Evolutionary conservation across 2,113 vertebrate species (phyloP).

Genomic region (Tretioscincus oriximinensis): DNA sequence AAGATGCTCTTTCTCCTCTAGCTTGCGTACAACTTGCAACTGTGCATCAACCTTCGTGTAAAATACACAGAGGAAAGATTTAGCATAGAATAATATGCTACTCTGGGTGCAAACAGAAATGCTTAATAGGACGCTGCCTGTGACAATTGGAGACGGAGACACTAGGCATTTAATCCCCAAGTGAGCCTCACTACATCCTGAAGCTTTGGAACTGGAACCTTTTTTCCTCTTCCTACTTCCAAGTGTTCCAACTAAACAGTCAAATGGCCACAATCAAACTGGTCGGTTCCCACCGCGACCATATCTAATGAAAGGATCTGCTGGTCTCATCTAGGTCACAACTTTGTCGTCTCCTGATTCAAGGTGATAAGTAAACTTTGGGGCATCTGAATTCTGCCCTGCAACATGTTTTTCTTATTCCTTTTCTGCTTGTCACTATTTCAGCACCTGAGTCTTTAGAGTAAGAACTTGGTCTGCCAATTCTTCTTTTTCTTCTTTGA

Average conservation of each 20-base stretch:
- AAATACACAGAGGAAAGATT: not conserved
- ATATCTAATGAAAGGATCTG: no score
- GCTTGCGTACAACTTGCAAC: slow-evolving; percentile 91
- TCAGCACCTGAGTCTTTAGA: slow-evolving; percentile 89
- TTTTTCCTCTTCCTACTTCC: no score
- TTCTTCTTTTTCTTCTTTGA: slow-evolving; percentile 97
- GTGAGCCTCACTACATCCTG: not conserved
- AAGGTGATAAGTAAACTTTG: not conserved
- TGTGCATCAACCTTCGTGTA: slow-evolving; percentile 89
- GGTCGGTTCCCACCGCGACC: no score
- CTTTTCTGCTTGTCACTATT: not conserved
- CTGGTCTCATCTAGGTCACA: no score
- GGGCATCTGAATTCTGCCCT: not conserved
- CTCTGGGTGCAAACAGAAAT: no score
- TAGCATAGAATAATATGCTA: not conserved
- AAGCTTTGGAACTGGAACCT: no score
- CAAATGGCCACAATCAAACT: no score
- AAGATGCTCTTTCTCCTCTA: slow-evolving; percentile 97
- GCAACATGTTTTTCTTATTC: not conserved
- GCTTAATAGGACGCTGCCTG: no score
- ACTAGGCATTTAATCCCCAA: not conserved
- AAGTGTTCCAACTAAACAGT: no score
- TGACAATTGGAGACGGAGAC: no score
- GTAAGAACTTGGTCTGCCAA: slow-evolving; percentile 93
- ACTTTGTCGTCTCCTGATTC: not conserved